phyloP scores from a whole-genome alignment of 2,888 invertebrate species.

The Clivina fossor region DNA sequence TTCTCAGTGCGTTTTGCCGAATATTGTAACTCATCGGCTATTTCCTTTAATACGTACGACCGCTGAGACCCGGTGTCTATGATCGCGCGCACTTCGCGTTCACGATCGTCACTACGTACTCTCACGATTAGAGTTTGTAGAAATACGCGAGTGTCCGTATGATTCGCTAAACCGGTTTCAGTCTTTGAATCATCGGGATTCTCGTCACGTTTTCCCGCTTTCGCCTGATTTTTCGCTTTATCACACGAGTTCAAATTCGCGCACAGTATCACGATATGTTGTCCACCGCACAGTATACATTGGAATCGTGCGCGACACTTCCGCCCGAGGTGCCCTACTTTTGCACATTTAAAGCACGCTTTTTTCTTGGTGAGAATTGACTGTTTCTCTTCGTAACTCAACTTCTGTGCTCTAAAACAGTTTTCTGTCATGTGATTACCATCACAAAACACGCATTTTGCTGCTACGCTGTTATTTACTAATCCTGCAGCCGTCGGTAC shows the following conservation, averaged over 20 bases:
- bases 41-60: constrained; percentile 39
- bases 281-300: constrained; percentile 6
- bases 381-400: constrained; percentile 9
- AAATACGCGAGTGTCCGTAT: constrained; percentile 4
- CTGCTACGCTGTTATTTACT: background rate
- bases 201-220: constrained; percentile 31
- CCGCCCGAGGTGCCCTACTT: constrained; percentile 6
- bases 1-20: constrained; percentile 28
- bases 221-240: too few species aligned
- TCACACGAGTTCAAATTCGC: background rate
- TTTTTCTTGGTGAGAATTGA: background rate
- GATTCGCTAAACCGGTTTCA: constrained; percentile 16
- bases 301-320: background rate
- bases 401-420: constrained; percentile 1
- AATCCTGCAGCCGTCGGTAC: constrained; percentile 1
- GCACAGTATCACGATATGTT: constrained; percentile 2
- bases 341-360: constrained; percentile 15
- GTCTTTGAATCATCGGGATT: constrained; percentile 19
- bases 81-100: constrained; percentile 28
- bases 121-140: constrained; percentile 16
- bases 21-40: constrained; percentile 38
- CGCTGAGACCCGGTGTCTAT: constrained; percentile 41
- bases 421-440: constrained; percentile 10
- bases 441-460: constrained; percentile 17
- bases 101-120: constrained; percentile 3